Conservation (phyloP, 1,140 invertebrate genomes). For the Carcinoscorpius rotundicauda region DNA sequence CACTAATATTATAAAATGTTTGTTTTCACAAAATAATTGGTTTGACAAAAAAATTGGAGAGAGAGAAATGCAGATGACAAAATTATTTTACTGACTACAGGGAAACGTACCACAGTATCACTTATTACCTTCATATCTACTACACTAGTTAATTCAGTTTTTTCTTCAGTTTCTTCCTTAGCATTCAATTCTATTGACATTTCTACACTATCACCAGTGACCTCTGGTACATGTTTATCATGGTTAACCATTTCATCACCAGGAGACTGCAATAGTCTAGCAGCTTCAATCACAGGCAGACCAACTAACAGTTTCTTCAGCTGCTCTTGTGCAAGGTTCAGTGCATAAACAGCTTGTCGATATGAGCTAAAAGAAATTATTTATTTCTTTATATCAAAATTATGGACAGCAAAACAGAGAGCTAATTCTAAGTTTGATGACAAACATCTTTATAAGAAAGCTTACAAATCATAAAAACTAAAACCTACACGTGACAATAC, state of each 20-base stretch:
- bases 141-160: background rate
- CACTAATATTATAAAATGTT: too few species aligned
- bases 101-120: background rate
- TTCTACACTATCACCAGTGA: background rate
- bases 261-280: constrained; percentile 1
- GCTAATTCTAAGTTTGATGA: too few species aligned
- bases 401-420: too few species aligned
- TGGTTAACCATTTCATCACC: background rate
- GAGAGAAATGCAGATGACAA: too few species aligned
- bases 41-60: too few species aligned
- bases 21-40: too few species aligned
- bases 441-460: too few species aligned
- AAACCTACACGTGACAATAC: too few species aligned
- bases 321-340: constrained; percentile 41
- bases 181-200: background rate
- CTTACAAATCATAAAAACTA: too few species aligned
- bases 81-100: background rate
- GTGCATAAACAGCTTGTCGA: constrained; percentile 45
- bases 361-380: constrained; percentile 3
- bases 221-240: background rate
- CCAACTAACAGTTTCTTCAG: constrained; percentile 21
- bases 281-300: constrained; percentile 10
- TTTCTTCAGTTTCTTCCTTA: background rate
- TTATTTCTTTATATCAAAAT: too few species aligned
- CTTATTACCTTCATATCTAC: background rate